Percentiles rank a stretch among this genome's conserved stretches.
Evolutionary conservation across 2,113 vertebrate genomes (phyloP).

Genomic region (Aptenodytes forsteri): DNA sequence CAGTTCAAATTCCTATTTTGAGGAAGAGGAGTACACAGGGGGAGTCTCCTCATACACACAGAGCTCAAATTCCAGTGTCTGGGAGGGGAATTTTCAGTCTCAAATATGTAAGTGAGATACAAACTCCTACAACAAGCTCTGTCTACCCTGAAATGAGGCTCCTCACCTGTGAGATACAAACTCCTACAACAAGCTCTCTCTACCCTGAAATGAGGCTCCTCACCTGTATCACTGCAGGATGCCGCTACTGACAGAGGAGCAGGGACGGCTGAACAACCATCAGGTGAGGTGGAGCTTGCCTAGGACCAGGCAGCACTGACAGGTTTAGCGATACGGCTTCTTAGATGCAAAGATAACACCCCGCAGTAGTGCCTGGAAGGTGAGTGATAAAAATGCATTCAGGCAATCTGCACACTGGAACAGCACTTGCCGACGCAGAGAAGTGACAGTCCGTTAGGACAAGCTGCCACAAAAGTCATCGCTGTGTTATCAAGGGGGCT

Average conservation of each 20-base stretch:
- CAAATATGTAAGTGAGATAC: background rate
- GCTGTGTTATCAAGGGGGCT: background rate
- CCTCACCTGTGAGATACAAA: background rate
- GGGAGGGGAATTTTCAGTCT: background rate
- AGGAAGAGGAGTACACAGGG: background rate
- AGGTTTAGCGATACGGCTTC: background rate
- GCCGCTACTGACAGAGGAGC: fast-evolving
- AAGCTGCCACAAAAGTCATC: background rate
- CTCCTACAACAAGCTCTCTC: background rate
- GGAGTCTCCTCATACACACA: background rate
- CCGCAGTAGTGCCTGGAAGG: background rate
- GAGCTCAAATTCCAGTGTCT: background rate
- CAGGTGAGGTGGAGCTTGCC: background rate
- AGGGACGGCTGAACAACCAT: fast-evolving
- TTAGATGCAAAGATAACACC: background rate
- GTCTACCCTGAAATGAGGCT: background rate
- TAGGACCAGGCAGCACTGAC: background rate
- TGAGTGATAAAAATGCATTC: fast-evolving
- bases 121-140: background rate
- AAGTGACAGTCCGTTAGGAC: background rate
- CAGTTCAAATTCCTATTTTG: background rate
- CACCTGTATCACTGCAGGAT: background rate
- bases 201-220: background rate
- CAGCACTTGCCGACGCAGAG: background rate
- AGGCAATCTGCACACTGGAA: background rate